Evolutionary conservation across 1,140 invertebrate genomes (phyloP), one percentile per base, ranked within the genome.

Genomic region (Eupristina koningsbergeri): DNA sequence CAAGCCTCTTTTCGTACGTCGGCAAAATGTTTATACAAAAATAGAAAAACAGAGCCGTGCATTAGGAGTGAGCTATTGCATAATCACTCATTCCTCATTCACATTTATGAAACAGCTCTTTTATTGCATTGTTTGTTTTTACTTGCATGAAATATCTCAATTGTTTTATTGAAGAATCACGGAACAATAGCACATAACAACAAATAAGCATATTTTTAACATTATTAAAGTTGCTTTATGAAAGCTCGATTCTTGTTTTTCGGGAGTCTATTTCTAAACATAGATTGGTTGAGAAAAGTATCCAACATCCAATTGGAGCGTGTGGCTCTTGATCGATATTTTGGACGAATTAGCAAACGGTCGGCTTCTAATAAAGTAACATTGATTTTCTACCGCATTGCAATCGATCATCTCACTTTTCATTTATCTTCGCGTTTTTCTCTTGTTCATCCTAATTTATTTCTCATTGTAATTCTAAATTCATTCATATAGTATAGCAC

Each of bases 261-360:
- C 41, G 26, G 19, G 9, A 73, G 39, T 31, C 11, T 6, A 13
- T 73, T 29, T 73, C 69, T 75, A 75, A 50, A 75, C 13, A 47
- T 75, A 53, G 73, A 50, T 75, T 34, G 11, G 45, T 8, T 53
- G 9, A 50, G 17, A 53, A 47, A 75, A 34, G 34, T 26, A n/a
- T 1, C 26, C 41, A 41, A 41, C 19, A 50, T 67, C 39, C n/a
- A 11, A 47, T n/a, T 67, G 39, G n/a, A 80, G 61, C 19, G n/a
- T 13, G 61, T 11, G 7, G n/a, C 58, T 31, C 26, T 22, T n/a
- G 41, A 79, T 79, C 77, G 77, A 79, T 79, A 79, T 79, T 79
- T 79, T 41, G 41, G 47, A 36, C 61, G 61, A 79, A 67, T 79
- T 79, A 79, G n/a, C 77, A 47, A 67, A 41, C n/a, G 3, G 36